phyloP scores from a whole-genome alignment of 2,888 invertebrate genomes.

The Polydrusus pterygomalis region DNA sequence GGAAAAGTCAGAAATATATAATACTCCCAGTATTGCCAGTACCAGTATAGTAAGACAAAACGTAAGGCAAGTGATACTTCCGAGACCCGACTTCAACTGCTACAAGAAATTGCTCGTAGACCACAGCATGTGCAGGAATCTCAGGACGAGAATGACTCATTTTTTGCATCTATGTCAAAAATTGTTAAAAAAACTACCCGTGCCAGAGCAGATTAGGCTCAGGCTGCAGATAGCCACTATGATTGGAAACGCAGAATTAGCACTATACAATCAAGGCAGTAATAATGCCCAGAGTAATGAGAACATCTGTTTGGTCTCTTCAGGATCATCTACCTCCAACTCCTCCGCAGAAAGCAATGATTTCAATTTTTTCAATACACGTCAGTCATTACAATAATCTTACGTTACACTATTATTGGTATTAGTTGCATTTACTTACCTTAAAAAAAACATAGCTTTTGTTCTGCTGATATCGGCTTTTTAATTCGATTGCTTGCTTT shows the following conservation, averaged over 20 bases:
- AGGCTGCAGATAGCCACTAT: conserved; percentile 12
- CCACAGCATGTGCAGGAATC: neutral
- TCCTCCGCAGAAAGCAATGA: conserved; percentile 6
- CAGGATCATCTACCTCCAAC: neutral
- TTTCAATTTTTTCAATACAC: conserved; percentile 11
- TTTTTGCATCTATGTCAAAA: neutral
- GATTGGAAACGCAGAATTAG: conserved; percentile 18
- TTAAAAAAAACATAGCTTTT: conserved; percentile 21
- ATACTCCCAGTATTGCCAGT: no score
- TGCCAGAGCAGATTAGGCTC: neutral
- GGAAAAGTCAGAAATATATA: no score
- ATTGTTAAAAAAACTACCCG: conserved; percentile 15
- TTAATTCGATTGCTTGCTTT: conserved; percentile 17
- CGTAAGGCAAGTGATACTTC: no score
- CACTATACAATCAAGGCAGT: conserved; percentile 6
- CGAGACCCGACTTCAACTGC: conserved; percentile 1
- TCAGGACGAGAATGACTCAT: neutral
- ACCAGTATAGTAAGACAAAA: no score
- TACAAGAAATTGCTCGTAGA: neutral
- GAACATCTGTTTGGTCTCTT: conserved; percentile 3
- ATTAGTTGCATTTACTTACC: conserved; percentile 18
- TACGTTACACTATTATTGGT: conserved; percentile 9
- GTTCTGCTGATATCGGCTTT: conserved; percentile 25
- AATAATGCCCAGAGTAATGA: conserved; percentile 7
- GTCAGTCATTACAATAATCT: conserved; percentile 7